These are phyloP conservation scores for Rhagoletis zephyria DNA, from an alignment of 1,140 invertebrate species.

Conservation along the genomic window DNA sequence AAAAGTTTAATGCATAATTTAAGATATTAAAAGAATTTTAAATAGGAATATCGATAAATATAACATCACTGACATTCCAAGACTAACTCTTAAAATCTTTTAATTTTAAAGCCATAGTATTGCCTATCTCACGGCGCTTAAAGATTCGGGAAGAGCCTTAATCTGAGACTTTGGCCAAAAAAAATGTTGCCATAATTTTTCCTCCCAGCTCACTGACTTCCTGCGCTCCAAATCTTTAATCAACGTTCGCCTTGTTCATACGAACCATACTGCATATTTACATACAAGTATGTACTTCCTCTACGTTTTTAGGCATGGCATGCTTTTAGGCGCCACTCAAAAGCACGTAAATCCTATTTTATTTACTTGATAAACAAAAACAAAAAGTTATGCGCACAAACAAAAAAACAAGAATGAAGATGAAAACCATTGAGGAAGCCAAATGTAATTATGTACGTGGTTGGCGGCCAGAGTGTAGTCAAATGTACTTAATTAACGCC, in stretches of 20 bases:
- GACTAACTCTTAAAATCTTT: neutral
- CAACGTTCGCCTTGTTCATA: neutral
- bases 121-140: neutral
- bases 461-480: neutral
- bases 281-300: neutral
- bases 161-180: neutral
- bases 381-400: neutral
- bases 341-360: neutral
- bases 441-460: neutral
- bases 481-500: slow-evolving; percentile 40
- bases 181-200: neutral
- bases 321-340: slow-evolving; percentile 28
- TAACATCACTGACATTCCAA: neutral
- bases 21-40: neutral
- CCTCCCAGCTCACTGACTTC: neutral
- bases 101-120: neutral
- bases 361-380: neutral
- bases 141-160: neutral
- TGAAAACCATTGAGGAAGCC: neutral
- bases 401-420: neutral
- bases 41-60: neutral
- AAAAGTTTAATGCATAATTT: neutral
- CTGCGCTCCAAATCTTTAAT: neutral
- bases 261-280: no score
- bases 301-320: neutral